phyloP scores from a whole-genome alignment of 2,797 vertebrate species.

The Chiloscyllium punctatum region DNA sequence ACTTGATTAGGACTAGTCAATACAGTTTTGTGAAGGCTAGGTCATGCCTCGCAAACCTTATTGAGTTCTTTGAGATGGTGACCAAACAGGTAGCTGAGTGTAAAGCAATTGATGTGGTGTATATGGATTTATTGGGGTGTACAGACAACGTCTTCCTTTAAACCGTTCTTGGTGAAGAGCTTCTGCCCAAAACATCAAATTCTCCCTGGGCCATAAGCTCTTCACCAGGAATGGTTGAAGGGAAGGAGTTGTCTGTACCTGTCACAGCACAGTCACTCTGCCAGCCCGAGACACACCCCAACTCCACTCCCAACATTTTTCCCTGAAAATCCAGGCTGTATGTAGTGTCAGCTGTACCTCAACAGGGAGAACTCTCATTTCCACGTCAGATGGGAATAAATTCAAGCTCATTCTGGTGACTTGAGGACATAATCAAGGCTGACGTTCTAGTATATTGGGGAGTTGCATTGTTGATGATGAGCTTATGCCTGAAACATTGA shows the following conservation, averaged over 20 bases:
- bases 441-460: background rate
- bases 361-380: background rate
- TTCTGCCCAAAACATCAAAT: too few species aligned
- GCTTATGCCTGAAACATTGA: too few species aligned
- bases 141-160: too few species aligned
- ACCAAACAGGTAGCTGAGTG: too few species aligned
- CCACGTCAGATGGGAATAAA: background rate
- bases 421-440: background rate
- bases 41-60: too few species aligned
- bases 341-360: background rate
- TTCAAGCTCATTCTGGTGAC: background rate
- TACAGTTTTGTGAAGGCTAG: too few species aligned
- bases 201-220: too few species aligned
- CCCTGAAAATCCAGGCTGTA: background rate
- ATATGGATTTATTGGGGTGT: too few species aligned
- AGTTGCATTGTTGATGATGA: background rate
- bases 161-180: too few species aligned
- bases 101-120: too few species aligned
- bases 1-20: too few species aligned
- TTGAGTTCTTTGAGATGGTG: too few species aligned
- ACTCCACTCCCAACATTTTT: background rate
- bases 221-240: background rate
- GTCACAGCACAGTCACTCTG: background rate
- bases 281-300: background rate
- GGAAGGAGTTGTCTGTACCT: background rate